Conservation (phyloP, 2,113 vertebrate species). For the Charina bottae region DNA sequence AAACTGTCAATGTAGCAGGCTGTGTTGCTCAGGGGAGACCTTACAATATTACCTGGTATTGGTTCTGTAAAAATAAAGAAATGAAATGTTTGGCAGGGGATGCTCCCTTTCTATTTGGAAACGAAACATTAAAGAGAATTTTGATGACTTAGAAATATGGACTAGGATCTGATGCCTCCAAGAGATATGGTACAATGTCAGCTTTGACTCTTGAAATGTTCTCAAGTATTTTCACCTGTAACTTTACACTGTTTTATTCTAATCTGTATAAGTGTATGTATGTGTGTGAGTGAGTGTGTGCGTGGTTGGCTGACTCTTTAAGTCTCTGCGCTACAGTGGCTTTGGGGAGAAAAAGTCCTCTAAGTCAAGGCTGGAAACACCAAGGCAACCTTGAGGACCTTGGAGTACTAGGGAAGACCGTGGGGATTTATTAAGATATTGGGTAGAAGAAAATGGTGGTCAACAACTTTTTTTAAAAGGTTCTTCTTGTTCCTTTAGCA, state of each 20-base stretch:
- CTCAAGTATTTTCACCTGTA: neutral
- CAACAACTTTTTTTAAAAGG: neutral
- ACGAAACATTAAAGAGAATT: neutral
- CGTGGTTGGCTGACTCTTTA: neutral
- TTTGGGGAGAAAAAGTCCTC: neutral
- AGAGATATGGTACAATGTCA: neutral
- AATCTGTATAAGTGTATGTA: neutral
- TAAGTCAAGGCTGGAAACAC: neutral
- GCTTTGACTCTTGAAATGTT: neutral
- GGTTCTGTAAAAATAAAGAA: neutral
- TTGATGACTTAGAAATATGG: neutral
- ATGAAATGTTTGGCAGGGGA: no score
- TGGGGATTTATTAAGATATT: neutral
- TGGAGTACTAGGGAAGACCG: neutral
- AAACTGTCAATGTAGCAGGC: slow-evolving; percentile 21
- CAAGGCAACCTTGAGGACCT: neutral
- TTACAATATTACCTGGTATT: accelerated
- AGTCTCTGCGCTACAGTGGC: neutral
- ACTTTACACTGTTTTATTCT: neutral
- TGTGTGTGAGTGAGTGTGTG: neutral
- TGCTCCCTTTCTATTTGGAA: neutral
- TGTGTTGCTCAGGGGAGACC: neutral
- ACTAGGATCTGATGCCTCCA: neutral
- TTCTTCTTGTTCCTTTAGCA: neutral
- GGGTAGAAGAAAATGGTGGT: neutral